Evolutionary conservation across 1,140 invertebrate species (phyloP), one percentile per base, ranked within the genome.

Genomic region (Orchesella cincta): DNA sequence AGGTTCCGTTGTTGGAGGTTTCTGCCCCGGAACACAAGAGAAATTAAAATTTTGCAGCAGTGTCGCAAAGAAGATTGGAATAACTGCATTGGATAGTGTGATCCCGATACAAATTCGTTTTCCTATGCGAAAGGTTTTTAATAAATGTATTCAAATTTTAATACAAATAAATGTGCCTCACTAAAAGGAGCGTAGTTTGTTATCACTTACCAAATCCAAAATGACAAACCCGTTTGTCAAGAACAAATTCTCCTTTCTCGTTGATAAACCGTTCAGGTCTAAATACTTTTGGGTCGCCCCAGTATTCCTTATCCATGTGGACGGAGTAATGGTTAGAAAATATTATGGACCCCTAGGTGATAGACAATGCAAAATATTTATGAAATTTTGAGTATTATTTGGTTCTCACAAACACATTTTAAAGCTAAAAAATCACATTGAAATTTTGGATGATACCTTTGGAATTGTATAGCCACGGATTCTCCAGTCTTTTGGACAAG

Each of bases 391-490:
- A n/a, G n/a, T n/a, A n/a, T n/a, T n/a, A n/a, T n/a, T n/a, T n/a
- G n/a, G n/a, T n/a, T n/a, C n/a, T n/a, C n/a, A n/a, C n/a, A n/a
- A n/a, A n/a, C n/a, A n/a, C n/a, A n/a, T n/a, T n/a, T n/a, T n/a
- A n/a, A n/a, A n/a, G n/a, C n/a, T n/a, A n/a, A n/a, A n/a, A n/a
- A n/a, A n/a, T n/a, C n/a, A n/a, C n/a, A n/a, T n/a, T n/a, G n/a
- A n/a, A n/a, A n/a, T n/a, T n/a, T n/a, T 76, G 35, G 28, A 33
- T 12, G 75, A 16, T 1, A 34, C 79, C 86, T 93, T 92, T 64
- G 93, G 93, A 85, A 94, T 92, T 76, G 86, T 86, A 81, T 92
- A 91, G 64, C 92, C 93, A 76, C 88, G 86, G 3, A 94, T 84
- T 0, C 85, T 87, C 0, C 92, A 93, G 76, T 93, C 89, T 80